phyloP scores from a whole-genome alignment of 2,888 invertebrate genomes.

The Caenorhabditis doughertyi region DNA sequence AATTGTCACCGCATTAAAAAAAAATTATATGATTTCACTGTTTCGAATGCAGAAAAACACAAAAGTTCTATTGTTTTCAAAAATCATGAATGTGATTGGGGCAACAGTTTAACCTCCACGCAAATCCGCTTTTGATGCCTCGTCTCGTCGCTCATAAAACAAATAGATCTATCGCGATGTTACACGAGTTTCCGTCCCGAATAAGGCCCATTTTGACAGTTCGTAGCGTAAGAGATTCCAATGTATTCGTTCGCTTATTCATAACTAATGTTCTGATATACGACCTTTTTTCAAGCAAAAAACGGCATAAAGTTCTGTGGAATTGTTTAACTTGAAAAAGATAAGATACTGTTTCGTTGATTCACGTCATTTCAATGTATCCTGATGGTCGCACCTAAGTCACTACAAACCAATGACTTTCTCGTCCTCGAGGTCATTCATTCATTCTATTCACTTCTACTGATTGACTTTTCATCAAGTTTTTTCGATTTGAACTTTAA shows the following conservation, averaged over 20 bases:
- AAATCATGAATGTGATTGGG: conserved; percentile 34
- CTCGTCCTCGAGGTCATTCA: conserved; percentile 1
- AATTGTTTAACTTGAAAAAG: neutral
- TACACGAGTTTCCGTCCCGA: conserved; percentile 41
- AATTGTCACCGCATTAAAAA: neutral
- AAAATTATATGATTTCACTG: conserved; percentile 21
- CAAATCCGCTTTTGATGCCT: conserved; percentile 50
- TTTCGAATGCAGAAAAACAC: neutral
- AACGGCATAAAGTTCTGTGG: no score
- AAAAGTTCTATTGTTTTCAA: conserved; percentile 42
- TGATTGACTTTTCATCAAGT: neutral
- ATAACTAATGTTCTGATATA: neutral
- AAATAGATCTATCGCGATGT: conserved; percentile 48
- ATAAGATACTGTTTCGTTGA: conserved; percentile 15
- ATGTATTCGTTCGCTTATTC: conserved; percentile 6
- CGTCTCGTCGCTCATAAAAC: conserved; percentile 49
- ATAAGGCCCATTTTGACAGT: conserved; percentile 45
- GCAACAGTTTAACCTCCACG: conserved; percentile 52
- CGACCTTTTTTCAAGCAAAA: neutral
- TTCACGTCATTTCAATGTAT: neutral
- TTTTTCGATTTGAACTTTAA: neutral
- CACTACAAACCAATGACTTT: neutral
- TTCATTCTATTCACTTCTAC: neutral
- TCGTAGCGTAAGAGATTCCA: conserved; percentile 9
- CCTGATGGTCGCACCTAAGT: neutral